Percentiles rank a stretch among this genome's conserved stretches.
Evolutionary conservation across 2,113 vertebrate species (phyloP).

Genomic region (Clupea harengus): DNA sequence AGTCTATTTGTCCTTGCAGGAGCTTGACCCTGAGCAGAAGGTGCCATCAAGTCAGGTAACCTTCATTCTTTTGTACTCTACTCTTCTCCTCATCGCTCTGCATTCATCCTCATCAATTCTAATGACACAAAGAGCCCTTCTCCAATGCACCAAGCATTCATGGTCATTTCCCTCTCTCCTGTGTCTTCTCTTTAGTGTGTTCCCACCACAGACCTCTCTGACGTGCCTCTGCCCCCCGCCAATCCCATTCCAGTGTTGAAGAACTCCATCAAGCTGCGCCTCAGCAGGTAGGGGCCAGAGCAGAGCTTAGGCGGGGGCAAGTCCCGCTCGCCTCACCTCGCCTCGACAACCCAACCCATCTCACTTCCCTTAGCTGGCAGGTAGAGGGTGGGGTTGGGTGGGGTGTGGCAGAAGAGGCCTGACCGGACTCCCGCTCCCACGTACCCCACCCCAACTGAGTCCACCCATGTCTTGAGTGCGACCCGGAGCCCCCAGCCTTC

Average conservation of each 20-base stretch:
- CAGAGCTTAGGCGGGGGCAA: background rate
- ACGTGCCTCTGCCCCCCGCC: slow-evolving; percentile 71
- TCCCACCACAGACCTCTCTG: slow-evolving; percentile 70
- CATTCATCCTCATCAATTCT: background rate
- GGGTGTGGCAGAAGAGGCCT: background rate
- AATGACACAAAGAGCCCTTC: background rate
- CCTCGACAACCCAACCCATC: slow-evolving; percentile 1
- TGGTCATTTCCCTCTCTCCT: background rate
- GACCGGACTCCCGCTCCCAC: background rate
- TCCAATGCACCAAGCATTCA: too few species aligned
- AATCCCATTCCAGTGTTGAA: slow-evolving; percentile 78
- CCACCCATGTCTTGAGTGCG: background rate
- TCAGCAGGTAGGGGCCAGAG: slow-evolving; percentile 71
- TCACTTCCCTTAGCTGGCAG: background rate
- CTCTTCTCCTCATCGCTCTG: background rate
- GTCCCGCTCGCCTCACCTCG: background rate
- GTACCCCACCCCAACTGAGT: background rate
- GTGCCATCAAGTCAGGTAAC: slow-evolving; percentile 30
- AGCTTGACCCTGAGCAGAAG: slow-evolving; percentile 21
- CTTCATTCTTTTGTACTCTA: background rate
- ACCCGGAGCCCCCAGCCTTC: background rate
- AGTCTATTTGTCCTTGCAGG: slow-evolving; percentile 22
- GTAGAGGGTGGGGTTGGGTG: background rate
- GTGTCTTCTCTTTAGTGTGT: slow-evolving; percentile 60
- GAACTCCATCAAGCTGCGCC: slow-evolving; percentile 82